Evolutionary conservation across 2,797 vertebrate genomes (phyloP).

Genomic region (Rhinoraja longicauda): DNA sequence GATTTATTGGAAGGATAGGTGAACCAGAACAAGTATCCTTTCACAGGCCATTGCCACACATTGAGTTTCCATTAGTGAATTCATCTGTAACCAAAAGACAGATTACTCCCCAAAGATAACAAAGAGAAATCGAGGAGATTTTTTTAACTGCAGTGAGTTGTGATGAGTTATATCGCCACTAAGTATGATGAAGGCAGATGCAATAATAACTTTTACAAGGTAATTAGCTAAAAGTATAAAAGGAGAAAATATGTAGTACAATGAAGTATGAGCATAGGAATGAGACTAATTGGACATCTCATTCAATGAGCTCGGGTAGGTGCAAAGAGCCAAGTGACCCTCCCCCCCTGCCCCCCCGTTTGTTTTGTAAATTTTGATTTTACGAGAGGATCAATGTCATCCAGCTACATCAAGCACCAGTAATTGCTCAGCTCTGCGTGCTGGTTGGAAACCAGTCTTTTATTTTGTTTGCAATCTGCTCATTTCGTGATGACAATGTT

Average conservation of each 20-base stretch:
- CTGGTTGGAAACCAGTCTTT: not conserved
- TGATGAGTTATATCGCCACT: not conserved
- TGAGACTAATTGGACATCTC: not conserved
- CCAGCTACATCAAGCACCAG: not conserved
- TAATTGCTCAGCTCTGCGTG: not conserved
- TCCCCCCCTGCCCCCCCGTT: too few relatives aligned
- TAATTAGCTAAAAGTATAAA: not conserved
- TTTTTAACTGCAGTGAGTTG: not conserved
- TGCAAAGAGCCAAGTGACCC: not conserved
- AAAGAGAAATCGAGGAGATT: not conserved
- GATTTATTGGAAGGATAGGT: too few relatives aligned
- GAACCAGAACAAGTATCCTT: too few relatives aligned
- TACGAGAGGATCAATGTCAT: not conserved
- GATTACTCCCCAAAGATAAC: not conserved
- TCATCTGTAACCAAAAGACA: not conserved
- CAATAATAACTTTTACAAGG: not conserved
- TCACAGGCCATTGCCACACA: too few relatives aligned
- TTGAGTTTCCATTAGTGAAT: too few relatives aligned
- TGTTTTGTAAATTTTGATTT: not conserved
- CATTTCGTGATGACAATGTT: conserved; percentile 10
- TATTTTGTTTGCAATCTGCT: not conserved
- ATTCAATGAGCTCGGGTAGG: not conserved
- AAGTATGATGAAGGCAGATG: not conserved
- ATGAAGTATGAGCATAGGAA: not conserved
- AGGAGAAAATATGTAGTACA: not conserved